These are phyloP conservation scores for Phthorimaea operculella DNA, from an alignment of 1,140 invertebrate species.

Conservation along the genomic window DNA sequence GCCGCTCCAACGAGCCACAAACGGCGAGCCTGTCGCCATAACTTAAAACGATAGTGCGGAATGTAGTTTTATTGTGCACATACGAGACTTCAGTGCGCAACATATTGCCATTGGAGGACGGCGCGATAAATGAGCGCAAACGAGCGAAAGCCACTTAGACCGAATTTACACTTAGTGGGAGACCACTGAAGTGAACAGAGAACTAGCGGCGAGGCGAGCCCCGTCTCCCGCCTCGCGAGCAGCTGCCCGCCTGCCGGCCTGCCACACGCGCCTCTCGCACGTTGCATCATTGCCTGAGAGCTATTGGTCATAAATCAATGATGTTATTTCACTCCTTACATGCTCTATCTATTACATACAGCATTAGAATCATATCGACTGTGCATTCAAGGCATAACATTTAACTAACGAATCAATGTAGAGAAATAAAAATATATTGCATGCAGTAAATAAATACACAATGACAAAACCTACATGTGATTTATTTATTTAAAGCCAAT, in stretches of 20 bases:
- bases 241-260: conserved; percentile 35
- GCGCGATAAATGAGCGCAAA: conserved; percentile 55
- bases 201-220: conserved; percentile 12
- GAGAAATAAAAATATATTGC: too few species aligned
- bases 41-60: conserved; percentile 54
- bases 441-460: too few species aligned
- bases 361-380: too few species aligned
- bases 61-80: conserved; percentile 52
- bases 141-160: conserved; percentile 62
- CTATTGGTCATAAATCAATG: background rate
- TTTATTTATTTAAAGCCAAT: too few species aligned
- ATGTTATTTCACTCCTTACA: background rate
- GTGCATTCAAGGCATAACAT: too few species aligned
- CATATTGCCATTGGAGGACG: conserved; percentile 49
- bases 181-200: conserved; percentile 33
- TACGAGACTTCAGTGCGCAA: conserved; percentile 44
- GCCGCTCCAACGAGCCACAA: conserved; percentile 46
- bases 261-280: background rate
- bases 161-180: conserved; percentile 66
- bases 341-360: too few species aligned
- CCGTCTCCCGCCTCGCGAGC: conserved; percentile 27
- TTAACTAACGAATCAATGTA: too few species aligned
- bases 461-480: too few species aligned
- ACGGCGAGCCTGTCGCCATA: conserved; percentile 50
- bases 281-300: too few species aligned